Conservation (phyloP, 2,113 vertebrate genomes). For the Oxyura jamaicensis region DNA sequence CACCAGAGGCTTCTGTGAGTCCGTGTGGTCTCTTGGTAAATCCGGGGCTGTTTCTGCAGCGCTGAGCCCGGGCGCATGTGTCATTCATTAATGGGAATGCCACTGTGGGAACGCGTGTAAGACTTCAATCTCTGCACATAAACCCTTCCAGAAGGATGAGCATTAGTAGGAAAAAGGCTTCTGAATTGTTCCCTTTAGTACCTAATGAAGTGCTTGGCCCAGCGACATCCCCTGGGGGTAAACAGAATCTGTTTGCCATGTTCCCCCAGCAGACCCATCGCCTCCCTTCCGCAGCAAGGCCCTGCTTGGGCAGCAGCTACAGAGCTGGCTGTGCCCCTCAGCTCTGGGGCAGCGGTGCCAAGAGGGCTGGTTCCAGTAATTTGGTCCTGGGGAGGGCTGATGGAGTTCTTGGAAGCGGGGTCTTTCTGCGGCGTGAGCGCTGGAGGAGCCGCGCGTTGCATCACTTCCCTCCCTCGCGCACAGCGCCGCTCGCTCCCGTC, state of each 20-base stretch:
- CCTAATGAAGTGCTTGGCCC: background rate
- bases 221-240: fast-evolving
- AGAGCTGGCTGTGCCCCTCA: background rate
- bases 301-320: background rate
- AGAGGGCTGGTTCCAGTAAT: background rate
- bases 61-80: background rate
- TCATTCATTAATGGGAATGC: background rate
- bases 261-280: background rate
- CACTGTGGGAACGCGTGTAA: background rate
- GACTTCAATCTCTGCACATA: background rate
- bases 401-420: background rate
- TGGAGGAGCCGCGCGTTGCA: background rate
- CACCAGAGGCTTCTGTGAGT: background rate
- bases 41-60: background rate
- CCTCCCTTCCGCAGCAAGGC: background rate
- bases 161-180: background rate
- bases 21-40: fast-evolving
- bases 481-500: background rate
- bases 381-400: background rate
- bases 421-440: fast-evolving
- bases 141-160: background rate
- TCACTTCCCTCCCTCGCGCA: background rate
- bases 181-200: background rate
- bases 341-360: fast-evolving
- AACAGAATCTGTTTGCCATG: background rate